phyloP scores from a whole-genome alignment of 2,888 invertebrate genomes.

The Syrista parreyssii region DNA sequence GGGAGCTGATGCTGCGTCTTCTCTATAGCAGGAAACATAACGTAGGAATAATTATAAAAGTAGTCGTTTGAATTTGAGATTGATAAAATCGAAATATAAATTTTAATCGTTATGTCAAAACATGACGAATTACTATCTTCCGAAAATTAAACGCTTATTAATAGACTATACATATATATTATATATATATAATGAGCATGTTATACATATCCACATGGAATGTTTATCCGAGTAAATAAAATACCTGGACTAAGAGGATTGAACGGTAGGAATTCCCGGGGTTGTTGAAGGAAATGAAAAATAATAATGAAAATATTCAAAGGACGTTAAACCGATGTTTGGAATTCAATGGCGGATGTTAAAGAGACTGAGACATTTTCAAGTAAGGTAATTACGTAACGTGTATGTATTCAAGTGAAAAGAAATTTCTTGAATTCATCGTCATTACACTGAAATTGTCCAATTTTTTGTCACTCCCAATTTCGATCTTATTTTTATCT shows the following conservation, averaged over 20 bases:
- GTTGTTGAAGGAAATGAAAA: background rate
- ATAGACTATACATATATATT: too few species aligned
- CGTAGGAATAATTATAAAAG: too few species aligned
- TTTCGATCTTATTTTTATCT: background rate
- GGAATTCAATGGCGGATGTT: background rate
- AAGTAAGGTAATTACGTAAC: background rate
- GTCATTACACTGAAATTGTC: background rate
- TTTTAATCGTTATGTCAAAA: too few species aligned
- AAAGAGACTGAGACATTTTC: background rate
- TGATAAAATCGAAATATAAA: too few species aligned
- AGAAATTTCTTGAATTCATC: background rate
- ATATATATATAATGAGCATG: too few species aligned
- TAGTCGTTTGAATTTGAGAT: too few species aligned
- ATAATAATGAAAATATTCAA: background rate
- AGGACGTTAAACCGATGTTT: background rate
- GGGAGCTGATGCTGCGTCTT: too few species aligned
- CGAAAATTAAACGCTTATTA: too few species aligned
- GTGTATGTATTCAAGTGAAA: background rate
- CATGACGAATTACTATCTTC: too few species aligned
- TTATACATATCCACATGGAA: too few species aligned
- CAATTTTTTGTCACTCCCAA: background rate
- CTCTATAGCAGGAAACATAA: too few species aligned
- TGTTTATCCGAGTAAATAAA: background rate
- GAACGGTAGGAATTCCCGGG: background rate
- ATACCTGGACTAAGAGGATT: background rate